Conservation (phyloP, 2,113 vertebrate genomes). For the Scopus umbretta region DNA sequence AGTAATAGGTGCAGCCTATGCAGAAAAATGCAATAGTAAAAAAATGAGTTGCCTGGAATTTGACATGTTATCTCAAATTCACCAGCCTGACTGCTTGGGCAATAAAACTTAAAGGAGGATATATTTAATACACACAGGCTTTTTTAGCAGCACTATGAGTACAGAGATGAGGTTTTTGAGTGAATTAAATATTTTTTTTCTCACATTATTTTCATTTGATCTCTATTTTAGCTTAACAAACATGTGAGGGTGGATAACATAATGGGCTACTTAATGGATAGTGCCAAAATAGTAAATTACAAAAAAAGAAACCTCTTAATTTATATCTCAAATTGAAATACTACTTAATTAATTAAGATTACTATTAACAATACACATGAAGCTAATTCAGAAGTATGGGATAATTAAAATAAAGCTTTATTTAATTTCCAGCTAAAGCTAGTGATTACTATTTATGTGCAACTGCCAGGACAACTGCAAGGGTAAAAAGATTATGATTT, state of each 20-base stretch:
- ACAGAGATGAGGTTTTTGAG: not conserved
- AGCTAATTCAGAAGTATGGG: not conserved
- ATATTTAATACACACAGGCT: not conserved
- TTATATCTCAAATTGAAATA: constrained; percentile 19
- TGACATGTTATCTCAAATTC: not conserved
- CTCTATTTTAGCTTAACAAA: not conserved
- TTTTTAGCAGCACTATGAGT: not conserved
- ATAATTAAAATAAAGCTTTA: constrained; percentile 40
- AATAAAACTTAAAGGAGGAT: not conserved
- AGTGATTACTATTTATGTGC: not conserved
- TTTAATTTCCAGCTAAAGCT: constrained; percentile 7
- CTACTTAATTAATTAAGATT: not conserved
- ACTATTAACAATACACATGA: constrained; percentile 26
- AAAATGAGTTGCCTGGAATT: not conserved
- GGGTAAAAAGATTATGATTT: not conserved
- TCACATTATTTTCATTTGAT: not conserved
- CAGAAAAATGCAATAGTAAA: not conserved
- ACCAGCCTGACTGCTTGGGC: not conserved
- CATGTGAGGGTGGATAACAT: not conserved
- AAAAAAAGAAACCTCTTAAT: not conserved
- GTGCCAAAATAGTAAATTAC: not conserved
- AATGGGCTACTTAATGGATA: constrained; percentile 4
- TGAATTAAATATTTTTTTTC: not conserved
- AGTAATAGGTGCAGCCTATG: not conserved
- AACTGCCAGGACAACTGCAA: not conserved